Percentiles rank a stretch among this genome's conserved stretches.
These are phyloP conservation scores for Hypolimnas misippus DNA, from an alignment of 2,888 invertebrate genomes.

Conservation along the genomic window DNA sequence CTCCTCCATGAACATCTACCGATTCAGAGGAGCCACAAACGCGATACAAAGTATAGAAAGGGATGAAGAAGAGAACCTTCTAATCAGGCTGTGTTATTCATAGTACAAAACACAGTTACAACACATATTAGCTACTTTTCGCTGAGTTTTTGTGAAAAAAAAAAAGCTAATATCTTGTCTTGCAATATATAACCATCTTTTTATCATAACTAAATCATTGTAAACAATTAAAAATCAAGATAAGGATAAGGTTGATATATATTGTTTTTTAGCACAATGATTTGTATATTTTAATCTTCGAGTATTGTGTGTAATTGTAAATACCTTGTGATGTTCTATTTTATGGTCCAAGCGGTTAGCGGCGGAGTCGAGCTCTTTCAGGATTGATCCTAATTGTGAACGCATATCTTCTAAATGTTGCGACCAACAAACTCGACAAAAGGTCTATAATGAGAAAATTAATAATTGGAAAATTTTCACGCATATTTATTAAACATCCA, in stretches of 20 bases:
- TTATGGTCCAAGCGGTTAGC: constrained; percentile 80
- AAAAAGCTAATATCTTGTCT: background rate
- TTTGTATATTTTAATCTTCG: background rate
- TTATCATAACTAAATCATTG: background rate
- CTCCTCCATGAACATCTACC: too few species aligned
- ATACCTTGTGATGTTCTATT: constrained; percentile 82
- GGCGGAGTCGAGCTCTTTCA: constrained; percentile 82
- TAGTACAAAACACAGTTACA: too few species aligned
- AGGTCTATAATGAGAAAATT: constrained; percentile 70
- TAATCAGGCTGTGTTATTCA: too few species aligned
- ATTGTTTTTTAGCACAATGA: background rate
- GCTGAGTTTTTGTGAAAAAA: too few species aligned
- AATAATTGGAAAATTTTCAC: background rate
- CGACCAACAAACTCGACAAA: constrained; percentile 85
- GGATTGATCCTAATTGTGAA: constrained; percentile 80
- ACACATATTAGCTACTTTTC: too few species aligned
- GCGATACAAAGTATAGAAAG: too few species aligned
- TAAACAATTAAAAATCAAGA: background rate
- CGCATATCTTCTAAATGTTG: constrained; percentile 85
- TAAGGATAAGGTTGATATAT: background rate
- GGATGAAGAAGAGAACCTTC: too few species aligned
- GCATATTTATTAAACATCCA: background rate
- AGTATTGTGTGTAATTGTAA: background rate
- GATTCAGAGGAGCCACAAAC: too few species aligned
- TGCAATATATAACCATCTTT: background rate